Evolutionary conservation across 2,113 vertebrate species (phyloP), one percentile per base, ranked within the genome.

Genomic region (Forbesichthys agassizii): DNA sequence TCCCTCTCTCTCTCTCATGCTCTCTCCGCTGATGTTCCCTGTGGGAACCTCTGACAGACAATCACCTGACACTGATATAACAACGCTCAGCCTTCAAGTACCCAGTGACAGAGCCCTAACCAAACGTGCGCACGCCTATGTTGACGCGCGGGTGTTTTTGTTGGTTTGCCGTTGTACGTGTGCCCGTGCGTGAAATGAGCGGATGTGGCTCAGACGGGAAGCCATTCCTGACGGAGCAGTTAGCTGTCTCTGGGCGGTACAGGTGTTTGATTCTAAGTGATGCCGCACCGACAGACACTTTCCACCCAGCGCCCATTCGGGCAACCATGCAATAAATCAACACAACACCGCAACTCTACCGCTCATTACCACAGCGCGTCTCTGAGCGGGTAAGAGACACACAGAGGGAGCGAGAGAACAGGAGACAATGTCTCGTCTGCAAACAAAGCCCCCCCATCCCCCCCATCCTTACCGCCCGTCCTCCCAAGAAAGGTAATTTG

Each of bases 321-420:
- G 8, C 79, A 79, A 48, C 87, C 85, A 82, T 80, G 86, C 89
- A 86, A 88, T 89, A 87, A 88, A 91, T 91, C 89, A 88, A 86
- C 81, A 84, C 80, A 86, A 66, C 80, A 79, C 76, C 33, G 5
- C 75, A 67, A 58, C 78, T 79, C 81, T 82, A 79, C 85, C 83
- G 77, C 77, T 88, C 80, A 85, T 88, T 89, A 87, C 77, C 36
- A 74, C 72, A 14, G 16, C 54, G 73, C 42, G 49, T 66, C 71
- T 69, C 71, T 68, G 67, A 79, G 64, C 48, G 55, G 56, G 52
- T 47, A 33, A 48, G 2, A 61, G 69, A 27, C 16, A 48, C 48
- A 14, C 12, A 57, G 48, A 47, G 46, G 68, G 48, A 57, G 52
- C 1, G 1, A 53, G 64, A 61, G 14, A 52, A 52, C 11, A 5